Conservation (phyloP, 2,888 invertebrate species). For the Platycheirus albimanus region DNA sequence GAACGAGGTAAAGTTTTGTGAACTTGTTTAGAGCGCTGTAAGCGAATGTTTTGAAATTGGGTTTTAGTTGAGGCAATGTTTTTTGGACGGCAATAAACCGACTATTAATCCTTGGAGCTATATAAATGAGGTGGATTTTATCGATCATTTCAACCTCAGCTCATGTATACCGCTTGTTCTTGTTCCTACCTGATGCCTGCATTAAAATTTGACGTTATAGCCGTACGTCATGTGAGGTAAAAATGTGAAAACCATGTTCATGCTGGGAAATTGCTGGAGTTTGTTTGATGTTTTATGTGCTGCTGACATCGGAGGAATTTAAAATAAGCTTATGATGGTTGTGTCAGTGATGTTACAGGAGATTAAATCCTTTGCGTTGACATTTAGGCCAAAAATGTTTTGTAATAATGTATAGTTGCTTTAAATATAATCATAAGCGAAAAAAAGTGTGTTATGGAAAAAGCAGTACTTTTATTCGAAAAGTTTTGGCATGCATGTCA, state of each 20-base stretch:
- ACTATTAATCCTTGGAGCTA: constrained; percentile 53
- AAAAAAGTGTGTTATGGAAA: too few species aligned
- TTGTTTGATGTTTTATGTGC: constrained; percentile 30
- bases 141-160: constrained; percentile 18
- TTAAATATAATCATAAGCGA: too few species aligned
- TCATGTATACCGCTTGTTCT: too few species aligned
- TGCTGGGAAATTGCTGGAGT: constrained; percentile 36
- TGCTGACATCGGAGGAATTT: background rate
- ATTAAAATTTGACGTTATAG: constrained; percentile 37
- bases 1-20: constrained; percentile 1
- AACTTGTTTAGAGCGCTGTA: constrained; percentile 12
- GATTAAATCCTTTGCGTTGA: too few species aligned
- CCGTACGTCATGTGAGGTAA: constrained; percentile 45
- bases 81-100: constrained; percentile 3
- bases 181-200: too few species aligned
- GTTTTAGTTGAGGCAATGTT: constrained; percentile 27
- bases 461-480: too few species aligned
- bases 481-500: too few species aligned
- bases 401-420: too few species aligned
- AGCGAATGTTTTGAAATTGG: constrained; percentile 30
- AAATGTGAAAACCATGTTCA: constrained; percentile 50
- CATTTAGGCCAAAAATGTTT: too few species aligned
- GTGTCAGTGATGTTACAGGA: background rate
- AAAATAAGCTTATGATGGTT: background rate
- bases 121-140: constrained; percentile 41